Evolutionary conservation across 2,113 vertebrate genomes (phyloP), one percentile per base, ranked within the genome.

Genomic region (Lynx canadensis): DNA sequence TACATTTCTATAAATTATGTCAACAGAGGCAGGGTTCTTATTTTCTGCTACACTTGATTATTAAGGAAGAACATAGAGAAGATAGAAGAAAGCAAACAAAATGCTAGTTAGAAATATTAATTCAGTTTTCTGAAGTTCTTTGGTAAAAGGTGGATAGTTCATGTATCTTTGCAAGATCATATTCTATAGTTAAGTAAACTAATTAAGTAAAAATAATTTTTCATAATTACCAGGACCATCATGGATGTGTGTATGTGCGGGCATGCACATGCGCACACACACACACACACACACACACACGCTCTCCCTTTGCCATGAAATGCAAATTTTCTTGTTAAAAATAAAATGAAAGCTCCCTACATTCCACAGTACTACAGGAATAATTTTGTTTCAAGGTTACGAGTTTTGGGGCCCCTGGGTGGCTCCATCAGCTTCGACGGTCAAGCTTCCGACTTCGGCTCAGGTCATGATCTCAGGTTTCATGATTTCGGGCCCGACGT

Each of bases 91-190:
- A 38, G 21, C 10, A 55, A 86, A 87, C 15, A 87, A 38, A 95
- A 78, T 66, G 12, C 0, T 86, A 16, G 3, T 45, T 89, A 1
- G 66, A 52, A 31, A 74, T 27, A 12, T 1, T 45, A 86, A 31
- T 91, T 48, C 71, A 48, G 81, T 74, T 92, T 71, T 41, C 6
- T 92, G 3, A 89, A n/a, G 6, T 80, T 96, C 69, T 76, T 78
- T 18, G 89, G 3, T 94, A 63, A 68, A 92, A 68, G 63, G 9
- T 57, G 41, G 14, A 57, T 88, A 85, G 66, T 25, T 13, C 13
- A 8, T n/a, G 27, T 45, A 8, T 38, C 5, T 92, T 94, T 78
- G 16, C 15, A 55, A 52, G 10, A 36, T 16, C n/a, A 15, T 29
- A 57, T n/a, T 52, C 52, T 5, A n/a, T 68, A 74, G 29, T 31